Evolutionary conservation across 2,113 vertebrate genomes (phyloP), one percentile per base, ranked within the genome.

Genomic region (Gyps fulvus): DNA sequence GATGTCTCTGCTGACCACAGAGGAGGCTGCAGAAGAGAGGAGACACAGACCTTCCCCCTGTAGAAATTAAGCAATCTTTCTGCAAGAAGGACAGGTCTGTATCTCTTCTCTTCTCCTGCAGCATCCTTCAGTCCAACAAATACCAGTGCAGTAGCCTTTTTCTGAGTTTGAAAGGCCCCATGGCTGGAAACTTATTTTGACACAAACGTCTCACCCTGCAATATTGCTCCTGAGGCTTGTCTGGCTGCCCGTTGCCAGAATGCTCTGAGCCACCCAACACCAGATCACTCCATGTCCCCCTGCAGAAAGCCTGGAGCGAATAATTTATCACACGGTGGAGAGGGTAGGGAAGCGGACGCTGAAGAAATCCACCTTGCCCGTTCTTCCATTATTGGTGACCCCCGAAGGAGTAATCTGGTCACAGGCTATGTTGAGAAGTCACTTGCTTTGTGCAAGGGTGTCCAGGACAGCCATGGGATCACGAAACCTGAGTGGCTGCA

Each of bases 231-330:
- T 5, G 19, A 16, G 27, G 16, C 7, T 55, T 76, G 11, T 26
- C 45, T 50, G 40, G 21, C 36, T 52, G 34, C 36, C 22, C 7
- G 40, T 54, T 79, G 11, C 45, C 38, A 58, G 57, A 40, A 32
- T 70, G 50, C 20, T 82, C 26, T 78, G 91, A 40, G 65, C 23
- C 63, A 36, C 29, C 71, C 71, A 9, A 5, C 63, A 17, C 12
- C 20, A 18, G 34, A 10, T 17, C 2, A 1, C 2, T 15, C 12
- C 55, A 1, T 1, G n/a, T 32, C 1, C 40, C 40, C 36, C 34
- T 23, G 59, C 20, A 71, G 80, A 89, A 57, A 23, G 8, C 58
- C 32, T 22, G 73, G 14, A 23, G 23, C 3, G 36, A 13, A 2
- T 5, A 57, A 29, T 47, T 50, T 29, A 11, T 38, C 40, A 29